Base-by-base conservation (phyloP, 2,113 vertebrate species). In the Falco punctatus region DNA sequence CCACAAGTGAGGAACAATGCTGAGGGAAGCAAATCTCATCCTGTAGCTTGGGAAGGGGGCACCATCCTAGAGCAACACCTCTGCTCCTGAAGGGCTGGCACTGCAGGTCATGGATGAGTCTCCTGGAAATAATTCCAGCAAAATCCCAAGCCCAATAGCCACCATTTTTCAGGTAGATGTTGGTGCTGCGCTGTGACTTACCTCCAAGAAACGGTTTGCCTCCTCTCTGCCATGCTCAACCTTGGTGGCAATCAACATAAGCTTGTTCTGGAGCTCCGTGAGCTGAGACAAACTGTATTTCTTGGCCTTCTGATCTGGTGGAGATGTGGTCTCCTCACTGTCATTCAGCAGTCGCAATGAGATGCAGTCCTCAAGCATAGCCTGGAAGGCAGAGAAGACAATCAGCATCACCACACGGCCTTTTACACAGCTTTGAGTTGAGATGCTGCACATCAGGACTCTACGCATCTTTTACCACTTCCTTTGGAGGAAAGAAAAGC, bases 181-280 rank as follows among this genome's bases (percentile, higher is more conserved):
- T 11, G 38, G 42, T 10, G 49, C 33, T 5, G 6, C 0, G 5
- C 30, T 8, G 20, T 22, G 59, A 38, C 44, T 59, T 38, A 98
- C 98, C 98, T 98, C 97, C 26, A 97, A 97, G 88, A 98, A 98
- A 64, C 96, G 88, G 94, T 97, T 98, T 71, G 98, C 98, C 81
- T 98, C 98, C 24, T 98, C 97, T 72, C 94, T 95, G 67, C 98
- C 97, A 13, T 97, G 94, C 57, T 98, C 98, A 32, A 97, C 97
- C 93, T 98, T 98, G 44, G 98, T 98, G 6, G 98, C 97, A 71
- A 98, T 98, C 58, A 98, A 94, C 98, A 98, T 98, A 40, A 98
- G 97, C 72, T 98, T 98, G 96, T 98, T 98, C 78, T 98, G 98
- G 13, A 98, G 94, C 91, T 98, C 98, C 28, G 97, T 85, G 23